Base-by-base conservation (phyloP, 2,797 vertebrate species). In the Sebastiscus albofasciatus region DNA sequence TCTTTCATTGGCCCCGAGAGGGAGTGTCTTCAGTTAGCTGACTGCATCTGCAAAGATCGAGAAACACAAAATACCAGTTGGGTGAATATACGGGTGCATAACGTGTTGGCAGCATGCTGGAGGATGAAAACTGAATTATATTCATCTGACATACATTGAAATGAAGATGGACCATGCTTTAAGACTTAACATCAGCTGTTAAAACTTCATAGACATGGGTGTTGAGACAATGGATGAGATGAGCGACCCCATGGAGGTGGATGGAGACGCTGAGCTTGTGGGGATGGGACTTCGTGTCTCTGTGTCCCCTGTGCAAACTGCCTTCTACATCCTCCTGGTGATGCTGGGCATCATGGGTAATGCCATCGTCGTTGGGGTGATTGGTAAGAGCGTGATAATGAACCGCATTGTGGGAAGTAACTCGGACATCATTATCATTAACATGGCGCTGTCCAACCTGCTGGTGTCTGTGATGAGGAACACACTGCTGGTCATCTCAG, bases 391-490 rank as follows among this genome's bases (percentile, higher is more conserved):
- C 9, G 83, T 96, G 7, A 13, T 95, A 1, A 76, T 46, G n/a
- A 92, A 91, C 5, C 75, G 72, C 0, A 61, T 83, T 2, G 82
- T 85, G 2, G 90, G 92, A 36, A 92, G 90, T 1, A 94, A 90
- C 84, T 96, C 96, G 0, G 96, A 97, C 70, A 91, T 97, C 76
- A 96, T 97, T 59, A 94, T 97, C 33, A 82, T 95, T 10, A 97
- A 97, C 93, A 94, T 97, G 94, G 94, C 96, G 0, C 55, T 96
- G 49, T 95, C 95, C 22, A 97, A 95, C 82, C 83, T 97, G 76
- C 86, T 97, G 82, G 92, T 97, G 72, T 96, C 95, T 1, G 8
- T 95, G 61, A 24, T 92, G 61, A 96, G 95, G 79, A 97, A 97
- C 87, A 67, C 82, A 0, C 73, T 96, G 67, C 90, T 97, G 13